phyloP scores from a whole-genome alignment of 2,888 invertebrate genomes.

The Meganola albula region DNA sequence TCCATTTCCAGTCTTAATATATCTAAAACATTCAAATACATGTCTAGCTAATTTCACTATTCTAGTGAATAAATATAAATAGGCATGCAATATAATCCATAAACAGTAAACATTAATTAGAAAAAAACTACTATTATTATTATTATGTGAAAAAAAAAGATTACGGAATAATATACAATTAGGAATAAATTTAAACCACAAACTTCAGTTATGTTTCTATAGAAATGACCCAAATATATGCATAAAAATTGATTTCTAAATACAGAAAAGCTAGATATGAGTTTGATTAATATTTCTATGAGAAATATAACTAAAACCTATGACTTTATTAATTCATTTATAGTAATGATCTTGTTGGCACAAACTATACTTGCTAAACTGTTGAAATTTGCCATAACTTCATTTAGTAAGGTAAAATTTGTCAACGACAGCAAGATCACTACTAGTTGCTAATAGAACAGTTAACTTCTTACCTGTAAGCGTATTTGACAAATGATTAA shows the following conservation, averaged over 20 bases:
- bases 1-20: slow-evolving; percentile 2
- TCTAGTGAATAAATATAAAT: too few species aligned
- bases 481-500: too few species aligned
- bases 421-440: too few species aligned
- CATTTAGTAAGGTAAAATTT: too few species aligned
- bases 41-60: slow-evolving; percentile 7
- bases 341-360: too few species aligned
- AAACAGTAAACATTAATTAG: slow-evolving; percentile 24
- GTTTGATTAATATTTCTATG: slow-evolving; percentile 15
- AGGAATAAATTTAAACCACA: slow-evolving; percentile 12
- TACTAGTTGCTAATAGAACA: too few species aligned
- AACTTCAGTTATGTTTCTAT: slow-evolving; percentile 23
- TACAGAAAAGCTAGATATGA: too few species aligned
- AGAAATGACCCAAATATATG: slow-evolving; percentile 10
- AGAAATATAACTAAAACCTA: slow-evolving; percentile 25
- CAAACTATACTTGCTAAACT: too few species aligned
- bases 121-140: slow-evolving; percentile 35
- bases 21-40: slow-evolving; percentile 12
- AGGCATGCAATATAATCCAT: slow-evolving; percentile 20
- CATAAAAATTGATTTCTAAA: too few species aligned
- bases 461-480: too few species aligned
- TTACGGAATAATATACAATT: slow-evolving; percentile 37
- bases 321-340: slow-evolving; percentile 25
- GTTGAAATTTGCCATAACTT: too few species aligned
- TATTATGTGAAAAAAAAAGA: slow-evolving; percentile 36